Conservation (phyloP, 1,140 invertebrate species). For the Drepana arcuata region DNA sequence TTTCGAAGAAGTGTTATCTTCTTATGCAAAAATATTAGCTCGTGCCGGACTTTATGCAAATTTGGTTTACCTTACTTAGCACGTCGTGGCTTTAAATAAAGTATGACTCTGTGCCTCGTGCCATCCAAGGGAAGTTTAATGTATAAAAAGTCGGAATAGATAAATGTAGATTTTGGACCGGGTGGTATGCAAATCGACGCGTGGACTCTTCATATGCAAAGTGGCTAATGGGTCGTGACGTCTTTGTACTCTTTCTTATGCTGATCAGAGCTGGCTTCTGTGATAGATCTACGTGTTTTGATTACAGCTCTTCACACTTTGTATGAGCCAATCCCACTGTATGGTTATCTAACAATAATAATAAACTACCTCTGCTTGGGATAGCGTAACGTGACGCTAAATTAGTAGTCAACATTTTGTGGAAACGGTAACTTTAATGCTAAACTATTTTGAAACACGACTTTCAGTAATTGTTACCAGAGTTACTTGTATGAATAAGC, state of each 20-base stretch:
- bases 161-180: constrained; percentile 35
- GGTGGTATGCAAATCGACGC: constrained; percentile 56
- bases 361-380: no score
- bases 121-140: constrained; percentile 38
- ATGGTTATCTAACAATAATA: no score
- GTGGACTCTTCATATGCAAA: constrained; percentile 67
- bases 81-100: constrained; percentile 26
- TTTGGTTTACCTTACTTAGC: constrained; percentile 39
- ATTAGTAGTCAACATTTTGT: no score
- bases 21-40: constrained; percentile 67
- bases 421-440: no score
- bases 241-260: constrained; percentile 30
- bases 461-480: no score
- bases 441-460: no score
- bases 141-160: constrained; percentile 30
- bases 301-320: no score
- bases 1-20: constrained; percentile 55
- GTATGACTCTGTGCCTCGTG: constrained; percentile 44
- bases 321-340: no score
- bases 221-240: constrained; percentile 23
- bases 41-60: constrained; percentile 66
- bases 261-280: constrained; percentile 16
- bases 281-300: constrained; percentile 14
- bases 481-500: no score
- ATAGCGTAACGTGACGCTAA: no score